phyloP scores from a whole-genome alignment of 2,113 vertebrate species.

The Cryptomyrus ogoouensis region DNA sequence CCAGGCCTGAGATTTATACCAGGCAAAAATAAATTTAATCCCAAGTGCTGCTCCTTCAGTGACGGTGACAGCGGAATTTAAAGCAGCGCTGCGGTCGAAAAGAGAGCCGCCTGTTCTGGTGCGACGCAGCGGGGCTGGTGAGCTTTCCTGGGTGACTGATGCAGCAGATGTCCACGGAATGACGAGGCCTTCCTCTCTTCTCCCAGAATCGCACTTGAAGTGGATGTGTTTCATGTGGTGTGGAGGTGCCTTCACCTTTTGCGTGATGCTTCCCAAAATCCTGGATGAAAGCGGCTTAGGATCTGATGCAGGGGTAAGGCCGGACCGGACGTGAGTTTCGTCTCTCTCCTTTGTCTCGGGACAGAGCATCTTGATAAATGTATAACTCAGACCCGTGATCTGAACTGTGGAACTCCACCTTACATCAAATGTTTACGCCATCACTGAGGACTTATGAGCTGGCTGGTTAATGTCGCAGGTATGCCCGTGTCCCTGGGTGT shows the following conservation, averaged over 20 bases:
- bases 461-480: background rate
- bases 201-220: constrained; percentile 50
- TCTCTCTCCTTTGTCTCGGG: background rate
- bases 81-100: background rate
- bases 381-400: background rate
- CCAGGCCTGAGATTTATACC: background rate
- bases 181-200: constrained; percentile 21
- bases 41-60: background rate
- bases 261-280: constrained; percentile 48
- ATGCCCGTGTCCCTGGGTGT: background rate
- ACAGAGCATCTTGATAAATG: background rate
- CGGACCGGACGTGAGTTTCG: background rate
- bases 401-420: background rate
- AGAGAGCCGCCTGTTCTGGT: background rate
- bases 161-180: background rate
- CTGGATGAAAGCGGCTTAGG: constrained; percentile 40
- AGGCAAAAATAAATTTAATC: background rate
- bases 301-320: constrained; percentile 37
- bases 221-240: constrained; percentile 53
- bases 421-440: background rate
- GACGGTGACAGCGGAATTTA: background rate
- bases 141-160: background rate
- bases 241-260: constrained; percentile 28
- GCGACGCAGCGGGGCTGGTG: background rate
- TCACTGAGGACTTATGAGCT: background rate